A percentile compares a stretch with the other conserved stretches of the same genome.
Conservation (phyloP, 2,113 vertebrate species). For the Xyliphius kryptos region DNA sequence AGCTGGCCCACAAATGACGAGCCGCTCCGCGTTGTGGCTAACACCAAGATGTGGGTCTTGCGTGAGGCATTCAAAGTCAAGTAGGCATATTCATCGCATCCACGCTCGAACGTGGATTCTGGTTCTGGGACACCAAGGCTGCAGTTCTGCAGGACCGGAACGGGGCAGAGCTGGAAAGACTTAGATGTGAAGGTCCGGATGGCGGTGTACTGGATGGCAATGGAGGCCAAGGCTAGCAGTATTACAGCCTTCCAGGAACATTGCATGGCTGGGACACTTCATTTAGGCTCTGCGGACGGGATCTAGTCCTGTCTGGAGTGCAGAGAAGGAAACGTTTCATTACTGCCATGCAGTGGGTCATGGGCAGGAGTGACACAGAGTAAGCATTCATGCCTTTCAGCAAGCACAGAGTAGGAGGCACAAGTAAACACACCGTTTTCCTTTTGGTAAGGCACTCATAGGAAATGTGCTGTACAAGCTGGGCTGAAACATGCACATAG, state of each 20-base stretch:
- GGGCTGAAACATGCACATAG: constrained; percentile 9
- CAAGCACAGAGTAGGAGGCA: constrained; percentile 34
- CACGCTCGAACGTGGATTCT: constrained; percentile 71
- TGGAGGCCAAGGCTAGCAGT: constrained; percentile 91
- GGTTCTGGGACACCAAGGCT: constrained; percentile 72
- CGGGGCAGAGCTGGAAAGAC: constrained; percentile 85
- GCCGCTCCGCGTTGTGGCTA: constrained; percentile 90
- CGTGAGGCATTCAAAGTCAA: constrained; percentile 74
- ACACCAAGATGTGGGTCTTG: constrained; percentile 85
- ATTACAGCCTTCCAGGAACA: constrained; percentile 99
- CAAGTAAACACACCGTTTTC: constrained; percentile 25
- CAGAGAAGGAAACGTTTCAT: constrained; percentile 41
- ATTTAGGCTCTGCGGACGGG: constrained; percentile 66
- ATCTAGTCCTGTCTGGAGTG: constrained; percentile 60
- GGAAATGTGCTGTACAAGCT: constrained; percentile 10
- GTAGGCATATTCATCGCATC: constrained; percentile 83
- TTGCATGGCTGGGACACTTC: constrained; percentile 95
- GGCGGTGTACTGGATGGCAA: constrained; percentile 96
- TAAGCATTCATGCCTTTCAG: constrained; percentile 38
- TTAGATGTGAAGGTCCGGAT: constrained; percentile 93
- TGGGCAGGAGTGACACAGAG: constrained; percentile 35
- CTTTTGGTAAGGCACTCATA: constrained; percentile 18
- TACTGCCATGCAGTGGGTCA: constrained; percentile 26
- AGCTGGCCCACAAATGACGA: constrained; percentile 95
- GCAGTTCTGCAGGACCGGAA: constrained; percentile 76